A percentile compares a stretch with the other conserved stretches of the same genome.
phyloP scores from a whole-genome alignment of 1,140 invertebrate genomes.

The Drosophila athabasca region DNA sequence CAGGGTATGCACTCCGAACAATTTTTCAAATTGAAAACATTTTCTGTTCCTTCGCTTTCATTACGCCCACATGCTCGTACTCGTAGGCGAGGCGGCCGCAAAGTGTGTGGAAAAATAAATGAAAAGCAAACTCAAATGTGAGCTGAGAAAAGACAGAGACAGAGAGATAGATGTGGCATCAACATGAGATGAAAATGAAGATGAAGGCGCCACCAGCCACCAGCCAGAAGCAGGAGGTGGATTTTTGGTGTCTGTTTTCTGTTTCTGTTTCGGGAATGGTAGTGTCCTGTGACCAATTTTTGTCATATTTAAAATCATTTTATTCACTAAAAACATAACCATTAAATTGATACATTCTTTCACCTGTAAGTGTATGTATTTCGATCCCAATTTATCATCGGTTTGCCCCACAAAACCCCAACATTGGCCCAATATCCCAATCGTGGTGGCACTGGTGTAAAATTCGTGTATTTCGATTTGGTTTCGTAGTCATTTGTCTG shows the following conservation, averaged over 20 bases:
- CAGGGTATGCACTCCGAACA: conserved; percentile 54
- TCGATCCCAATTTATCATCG: conserved; percentile 40
- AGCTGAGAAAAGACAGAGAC: conserved; percentile 51
- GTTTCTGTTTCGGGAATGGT: too few relatives aligned
- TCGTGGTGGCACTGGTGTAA: too few relatives aligned
- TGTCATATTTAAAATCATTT: too few relatives aligned
- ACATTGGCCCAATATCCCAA: conserved; percentile 11
- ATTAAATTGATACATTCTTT: too few relatives aligned
- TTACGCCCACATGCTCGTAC: conserved; percentile 36
- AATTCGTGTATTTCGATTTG: conserved; percentile 12
- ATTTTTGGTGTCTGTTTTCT: too few relatives aligned
- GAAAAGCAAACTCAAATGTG: conserved; percentile 63
- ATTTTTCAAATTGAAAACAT: conserved; percentile 78
- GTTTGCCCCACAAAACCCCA: conserved; percentile 13
- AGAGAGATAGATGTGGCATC: conserved; percentile 26
- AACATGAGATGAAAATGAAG: conserved; percentile 18
- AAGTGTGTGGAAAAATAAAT: conserved; percentile 45
- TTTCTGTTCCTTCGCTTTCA: conserved; percentile 49
- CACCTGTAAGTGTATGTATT: too few relatives aligned
- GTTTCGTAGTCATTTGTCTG: conserved; percentile 36
- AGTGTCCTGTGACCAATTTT: too few relatives aligned
- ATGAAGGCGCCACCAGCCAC: conserved; percentile 1
- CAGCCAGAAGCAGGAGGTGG: conserved; percentile 9
- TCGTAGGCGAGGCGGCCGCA: conserved; percentile 17
- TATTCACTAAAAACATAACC: too few relatives aligned